Evolutionary conservation across 2,797 vertebrate genomes (phyloP), one percentile per base, ranked within the genome.

Genomic region (Sardinella longiceps): DNA sequence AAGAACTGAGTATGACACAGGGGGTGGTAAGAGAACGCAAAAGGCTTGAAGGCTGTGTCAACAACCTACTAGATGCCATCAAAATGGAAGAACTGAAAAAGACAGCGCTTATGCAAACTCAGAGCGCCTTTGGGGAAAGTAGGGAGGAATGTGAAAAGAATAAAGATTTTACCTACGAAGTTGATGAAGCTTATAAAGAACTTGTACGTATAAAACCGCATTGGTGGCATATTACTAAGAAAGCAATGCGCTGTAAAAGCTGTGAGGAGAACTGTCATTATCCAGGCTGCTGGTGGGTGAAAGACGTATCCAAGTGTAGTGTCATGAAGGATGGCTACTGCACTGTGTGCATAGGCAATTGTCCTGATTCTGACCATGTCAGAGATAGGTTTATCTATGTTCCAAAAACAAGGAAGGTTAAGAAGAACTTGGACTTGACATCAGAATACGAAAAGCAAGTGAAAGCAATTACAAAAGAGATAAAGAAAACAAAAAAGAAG

Each of bases 181-280:
- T 87, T 45, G 39, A 2, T 0, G 80, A 15, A 0, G 0, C 0
- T 14, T 5, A 25, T 60, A 85, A 84, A 66, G 30, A 25, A 37
- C 83, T 80, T 7, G 80, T 85, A 0, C 3, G 11, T 11, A 83
- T 50, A 28, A 25, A 45, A 56, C 18, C 20, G 3, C 15, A 15
- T 23, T 58, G 82, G 37, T 53, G 45, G 9, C 0, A 1, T 4
- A 0, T 63, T 0, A 0, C 48, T 48, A 81, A 5, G 0, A 1
- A 80, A 0, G 84, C 37, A 2, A 89, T 84, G 0, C 48, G 20
- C 2, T 90, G 89, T 39, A 23, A 5, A 9, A 56, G 15, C 3
- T 90, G 89, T 85, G 0, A 87, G 25, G 83, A 85, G 46, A 89
- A 85, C 51, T 89, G 89, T 51, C 88, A 89, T 70, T 39, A 74